phyloP scores from a whole-genome alignment of 1,140 invertebrate species.

The Drosophila funebris region DNA sequence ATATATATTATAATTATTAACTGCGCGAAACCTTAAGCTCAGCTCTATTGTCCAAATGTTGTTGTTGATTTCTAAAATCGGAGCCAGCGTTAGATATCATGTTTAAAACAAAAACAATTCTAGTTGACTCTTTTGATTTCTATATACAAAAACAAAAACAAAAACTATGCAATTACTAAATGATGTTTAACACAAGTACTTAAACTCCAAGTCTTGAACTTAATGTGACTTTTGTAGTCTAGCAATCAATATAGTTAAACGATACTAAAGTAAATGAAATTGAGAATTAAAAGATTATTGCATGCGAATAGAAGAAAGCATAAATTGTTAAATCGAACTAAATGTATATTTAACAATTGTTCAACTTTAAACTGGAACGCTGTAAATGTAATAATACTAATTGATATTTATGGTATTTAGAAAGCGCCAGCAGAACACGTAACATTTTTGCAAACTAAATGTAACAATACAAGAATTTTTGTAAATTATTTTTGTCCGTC shows the following conservation, averaged over 20 bases:
- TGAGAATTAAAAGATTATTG: constrained; percentile 24
- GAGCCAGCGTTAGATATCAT: constrained; percentile 50
- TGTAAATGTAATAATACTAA: constrained; percentile 23
- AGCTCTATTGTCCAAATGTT: constrained; percentile 63
- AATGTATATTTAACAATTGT: constrained; percentile 42
- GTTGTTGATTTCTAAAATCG: constrained; percentile 80
- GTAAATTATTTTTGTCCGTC: constrained; percentile 83
- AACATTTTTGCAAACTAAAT: constrained; percentile 68
- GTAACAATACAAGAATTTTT: constrained; percentile 83
- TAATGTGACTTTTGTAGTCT: constrained; percentile 64
- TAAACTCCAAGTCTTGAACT: constrained; percentile 64
- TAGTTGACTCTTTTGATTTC: constrained; percentile 37
- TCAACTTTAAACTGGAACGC: constrained; percentile 40
- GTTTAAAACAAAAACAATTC: constrained; percentile 63
- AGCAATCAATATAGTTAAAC: constrained; percentile 47
- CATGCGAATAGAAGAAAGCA: constrained; percentile 28
- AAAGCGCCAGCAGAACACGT: constrained; percentile 31
- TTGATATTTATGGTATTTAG: neutral
- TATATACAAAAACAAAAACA: constrained; percentile 50
- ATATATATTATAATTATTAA: too few relatives aligned
- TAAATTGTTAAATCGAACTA: constrained; percentile 24
- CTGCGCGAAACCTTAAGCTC: constrained; percentile 50
- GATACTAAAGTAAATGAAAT: constrained; percentile 4
- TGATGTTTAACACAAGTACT: constrained; percentile 62
- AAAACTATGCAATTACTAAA: constrained; percentile 5